Evolutionary conservation across 2,797 vertebrate genomes (phyloP), one percentile per base, ranked within the genome.

Genomic region (Molossus molossus): DNA sequence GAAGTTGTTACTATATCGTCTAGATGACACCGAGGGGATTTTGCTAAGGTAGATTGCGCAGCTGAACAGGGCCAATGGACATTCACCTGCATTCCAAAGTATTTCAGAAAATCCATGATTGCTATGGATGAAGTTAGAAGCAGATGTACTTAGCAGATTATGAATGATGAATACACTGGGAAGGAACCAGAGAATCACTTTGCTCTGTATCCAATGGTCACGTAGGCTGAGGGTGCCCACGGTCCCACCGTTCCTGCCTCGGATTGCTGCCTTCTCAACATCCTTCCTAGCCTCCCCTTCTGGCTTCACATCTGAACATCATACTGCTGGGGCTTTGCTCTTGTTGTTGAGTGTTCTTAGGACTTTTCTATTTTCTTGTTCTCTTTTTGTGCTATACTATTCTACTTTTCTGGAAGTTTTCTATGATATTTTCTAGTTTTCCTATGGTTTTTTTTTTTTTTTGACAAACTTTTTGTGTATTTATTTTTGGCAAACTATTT

Each of bases 391-490:
- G 27, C 40, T 62, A 6, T 57, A n/a, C 14, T 67, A 69, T 67
- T 84, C 62, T 25, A 81, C 45, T 89, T 29, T 85, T 91, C 25
- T 80, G 7, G 14, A 90, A 94, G 40, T 93, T 94, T 96, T 70
- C 69, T 80, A 53, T 62, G 62, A 17, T 72, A 29, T 65, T 80
- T 92, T 70, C 45, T 75, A 48, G 18, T 33, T 96, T 96, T 91
- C 75, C n/a, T 48, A 21, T 40, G 33, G 6, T 48, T 72, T 60
- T 60, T 60, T 37, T 50, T 40, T 50, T 53, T 53, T 53, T 53
- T 53, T 53, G 50, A 53, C 50, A 53, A 53, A 53, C 50, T 53
- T 53, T 53, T 53, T 50, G 11, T 50, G 33, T 33, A 33, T 33
- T 50, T 50, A 50, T 50, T 50, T 50, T 50, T 50, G 48, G 48